Percentiles rank a stretch among this genome's conserved stretches.
Conservation (phyloP, 2,113 vertebrate species). For the Cynopterus brachyotis region DNA sequence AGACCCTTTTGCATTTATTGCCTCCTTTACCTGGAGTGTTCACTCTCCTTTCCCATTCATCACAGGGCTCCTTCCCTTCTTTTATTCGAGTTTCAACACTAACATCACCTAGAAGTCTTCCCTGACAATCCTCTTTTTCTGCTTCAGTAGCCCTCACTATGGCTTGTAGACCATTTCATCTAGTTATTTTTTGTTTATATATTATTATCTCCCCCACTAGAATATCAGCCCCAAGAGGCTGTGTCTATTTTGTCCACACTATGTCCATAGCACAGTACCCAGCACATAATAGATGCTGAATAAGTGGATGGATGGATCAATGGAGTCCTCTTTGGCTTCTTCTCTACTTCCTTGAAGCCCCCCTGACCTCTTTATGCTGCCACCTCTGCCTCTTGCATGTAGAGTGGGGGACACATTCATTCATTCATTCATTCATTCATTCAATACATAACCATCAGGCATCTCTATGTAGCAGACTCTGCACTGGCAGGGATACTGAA, state of each 20-base stretch:
- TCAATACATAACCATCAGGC: background rate
- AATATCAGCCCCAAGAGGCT: background rate
- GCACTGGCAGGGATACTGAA: background rate
- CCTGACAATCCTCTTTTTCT: background rate
- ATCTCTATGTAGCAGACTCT: background rate
- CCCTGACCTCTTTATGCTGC: background rate
- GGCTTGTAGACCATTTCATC: background rate
- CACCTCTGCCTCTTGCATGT: background rate
- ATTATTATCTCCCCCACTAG: background rate
- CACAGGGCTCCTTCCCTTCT: background rate
- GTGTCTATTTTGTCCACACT: background rate
- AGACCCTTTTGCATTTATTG: background rate
- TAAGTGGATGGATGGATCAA: background rate
- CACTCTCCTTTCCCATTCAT: background rate
- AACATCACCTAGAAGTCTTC: background rate
- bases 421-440: background rate
- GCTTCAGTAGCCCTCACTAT: background rate
- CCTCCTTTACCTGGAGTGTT: background rate
- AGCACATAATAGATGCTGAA: background rate
- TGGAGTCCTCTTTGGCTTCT: background rate
- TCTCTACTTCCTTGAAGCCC: background rate
- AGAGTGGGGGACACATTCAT: background rate
- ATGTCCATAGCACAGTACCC: background rate
- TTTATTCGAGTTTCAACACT: background rate
- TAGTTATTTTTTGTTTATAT: background rate